These are phyloP conservation scores for Halichoeres trimaculatus DNA, from an alignment of 2,113 vertebrate species.

Conservation along the genomic window DNA sequence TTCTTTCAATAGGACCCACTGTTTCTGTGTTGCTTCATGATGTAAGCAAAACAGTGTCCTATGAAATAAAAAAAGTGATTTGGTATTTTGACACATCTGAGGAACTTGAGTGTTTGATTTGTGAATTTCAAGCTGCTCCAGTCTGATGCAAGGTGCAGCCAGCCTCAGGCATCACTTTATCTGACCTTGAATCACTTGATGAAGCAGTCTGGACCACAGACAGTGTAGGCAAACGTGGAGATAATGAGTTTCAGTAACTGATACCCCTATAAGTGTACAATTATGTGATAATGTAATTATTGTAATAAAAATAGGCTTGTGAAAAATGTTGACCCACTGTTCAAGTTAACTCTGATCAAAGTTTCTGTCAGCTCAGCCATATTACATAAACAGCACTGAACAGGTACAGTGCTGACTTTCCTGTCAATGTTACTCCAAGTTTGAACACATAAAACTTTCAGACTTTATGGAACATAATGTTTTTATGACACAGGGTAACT, in stretches of 20 bases:
- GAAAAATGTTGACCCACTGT: no score
- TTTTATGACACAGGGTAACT: constrained; percentile 89
- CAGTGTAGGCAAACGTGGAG: neutral
- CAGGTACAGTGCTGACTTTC: neutral
- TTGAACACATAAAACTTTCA: neutral
- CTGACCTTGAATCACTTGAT: neutral
- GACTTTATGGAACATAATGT: neutral
- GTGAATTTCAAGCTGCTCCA: neutral
- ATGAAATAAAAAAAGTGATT: neutral
- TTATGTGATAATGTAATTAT: neutral
- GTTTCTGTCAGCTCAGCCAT: no score
- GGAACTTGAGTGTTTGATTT: neutral
- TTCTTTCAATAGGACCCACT: neutral
- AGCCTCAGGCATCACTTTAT: no score
- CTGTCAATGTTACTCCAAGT: neutral
- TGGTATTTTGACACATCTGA: no score
- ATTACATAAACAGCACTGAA: no score
- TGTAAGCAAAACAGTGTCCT: neutral
- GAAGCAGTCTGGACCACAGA: neutral
- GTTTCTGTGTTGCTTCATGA: neutral
- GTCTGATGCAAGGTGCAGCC: neutral
- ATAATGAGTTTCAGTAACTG: neutral
- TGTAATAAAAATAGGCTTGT: no score
- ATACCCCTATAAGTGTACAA: neutral
- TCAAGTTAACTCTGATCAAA: no score